Percentiles rank a stretch among this genome's conserved stretches.
Conservation (phyloP, 1,140 invertebrate genomes). For the Trachelipus rathkii region DNA sequence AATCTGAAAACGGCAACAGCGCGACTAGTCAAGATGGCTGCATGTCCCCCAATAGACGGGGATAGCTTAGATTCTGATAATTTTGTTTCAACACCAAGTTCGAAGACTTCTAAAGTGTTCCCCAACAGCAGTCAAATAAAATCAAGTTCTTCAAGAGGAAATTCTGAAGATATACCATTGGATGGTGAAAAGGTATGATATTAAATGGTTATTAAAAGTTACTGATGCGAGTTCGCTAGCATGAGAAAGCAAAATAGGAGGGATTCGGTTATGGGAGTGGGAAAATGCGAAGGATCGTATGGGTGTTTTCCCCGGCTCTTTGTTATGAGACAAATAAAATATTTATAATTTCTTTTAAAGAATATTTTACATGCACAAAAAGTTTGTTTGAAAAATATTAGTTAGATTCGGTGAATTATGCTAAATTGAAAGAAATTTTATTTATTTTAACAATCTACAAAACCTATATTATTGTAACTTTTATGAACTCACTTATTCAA, state of each 20-base stretch:
- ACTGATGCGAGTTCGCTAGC: neutral
- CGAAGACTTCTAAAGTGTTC: neutral
- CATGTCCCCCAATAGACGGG: constrained; percentile 10
- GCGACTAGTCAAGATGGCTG: constrained; percentile 8
- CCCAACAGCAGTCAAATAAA: neutral
- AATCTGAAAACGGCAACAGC: neutral
- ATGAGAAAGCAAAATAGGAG: neutral
- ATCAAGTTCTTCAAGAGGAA: constrained; percentile 7
- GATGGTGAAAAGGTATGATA: neutral
- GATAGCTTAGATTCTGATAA: constrained; percentile 1
- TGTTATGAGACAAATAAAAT: no score
- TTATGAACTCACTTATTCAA: no score
- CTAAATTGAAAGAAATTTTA: no score
- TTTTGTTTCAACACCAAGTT: constrained; percentile 1
- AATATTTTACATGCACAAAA: no score
- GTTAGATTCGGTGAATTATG: no score
- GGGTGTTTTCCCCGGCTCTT: neutral
- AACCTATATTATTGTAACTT: no score
- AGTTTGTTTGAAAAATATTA: no score
- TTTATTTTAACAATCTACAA: no score
- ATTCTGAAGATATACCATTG: neutral
- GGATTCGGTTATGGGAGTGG: constrained; percentile 4
- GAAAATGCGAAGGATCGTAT: neutral
- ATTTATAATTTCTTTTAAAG: no score
- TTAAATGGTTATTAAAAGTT: constrained; percentile 1